phyloP scores from a whole-genome alignment of 2,113 vertebrate species.

The Hemibagrus wyckioides region DNA sequence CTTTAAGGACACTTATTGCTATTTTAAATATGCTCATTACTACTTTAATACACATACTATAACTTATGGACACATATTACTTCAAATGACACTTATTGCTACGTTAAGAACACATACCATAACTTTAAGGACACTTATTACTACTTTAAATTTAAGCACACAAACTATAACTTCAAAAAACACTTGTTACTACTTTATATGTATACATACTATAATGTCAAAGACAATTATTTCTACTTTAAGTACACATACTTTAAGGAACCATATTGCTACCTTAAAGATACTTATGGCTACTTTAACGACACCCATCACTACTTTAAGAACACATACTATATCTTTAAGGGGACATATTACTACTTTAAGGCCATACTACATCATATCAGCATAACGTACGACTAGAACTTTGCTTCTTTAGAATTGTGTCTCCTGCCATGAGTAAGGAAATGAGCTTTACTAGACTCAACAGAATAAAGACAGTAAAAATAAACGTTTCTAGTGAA shows the following conservation, averaged over 20 bases:
- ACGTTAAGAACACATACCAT: not conserved
- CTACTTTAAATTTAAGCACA: not conserved
- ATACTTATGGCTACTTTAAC: not conserved
- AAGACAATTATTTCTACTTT: not conserved
- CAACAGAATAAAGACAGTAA: not conserved
- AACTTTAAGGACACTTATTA: not conserved
- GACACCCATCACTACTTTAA: not conserved
- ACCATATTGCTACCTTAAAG: not conserved
- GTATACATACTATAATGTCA: not conserved
- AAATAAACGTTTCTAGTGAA: not conserved
- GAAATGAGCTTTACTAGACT: not conserved
- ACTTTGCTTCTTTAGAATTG: not conserved
- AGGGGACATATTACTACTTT: not conserved
- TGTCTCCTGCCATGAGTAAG: not conserved
- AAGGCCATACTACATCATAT: not conserved
- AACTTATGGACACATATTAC: not conserved
- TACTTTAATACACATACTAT: not conserved
- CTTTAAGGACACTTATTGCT: not conserved
- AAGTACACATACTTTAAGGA: no score
- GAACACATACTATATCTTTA: not conserved
- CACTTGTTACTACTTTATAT: not conserved
- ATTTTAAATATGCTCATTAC: not conserved
- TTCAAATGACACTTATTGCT: not conserved
- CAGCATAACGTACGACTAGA: not conserved
- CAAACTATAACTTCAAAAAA: not conserved